Evolutionary conservation across 2,888 invertebrate genomes (phyloP).

Genomic region (Papilio gigon): DNA sequence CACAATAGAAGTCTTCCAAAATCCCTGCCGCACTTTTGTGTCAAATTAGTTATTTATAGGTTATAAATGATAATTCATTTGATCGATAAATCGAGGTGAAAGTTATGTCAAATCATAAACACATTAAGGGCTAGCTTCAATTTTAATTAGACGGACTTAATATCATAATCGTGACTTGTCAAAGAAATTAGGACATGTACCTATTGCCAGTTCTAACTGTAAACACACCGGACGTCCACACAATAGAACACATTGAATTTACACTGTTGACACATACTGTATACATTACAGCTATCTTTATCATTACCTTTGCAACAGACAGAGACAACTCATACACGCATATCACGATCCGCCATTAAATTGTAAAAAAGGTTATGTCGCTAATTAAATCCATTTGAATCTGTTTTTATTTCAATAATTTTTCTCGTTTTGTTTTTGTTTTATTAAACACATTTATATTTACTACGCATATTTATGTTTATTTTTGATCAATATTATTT

Average conservation of each 20-base stretch:
- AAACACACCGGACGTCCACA: slow-evolving; percentile 59
- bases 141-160: slow-evolving; percentile 18
- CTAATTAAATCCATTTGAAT: slow-evolving; percentile 32
- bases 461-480: not conserved
- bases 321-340: not conserved
- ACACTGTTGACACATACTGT: not conserved
- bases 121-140: not conserved
- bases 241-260: slow-evolving; percentile 48
- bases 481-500: not conserved
- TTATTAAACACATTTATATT: not conserved
- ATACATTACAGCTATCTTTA: not conserved
- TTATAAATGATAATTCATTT: too few relatives aligned
- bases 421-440: not conserved
- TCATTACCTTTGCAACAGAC: not conserved
- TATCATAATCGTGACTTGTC: slow-evolving; percentile 39
- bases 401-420: not conserved
- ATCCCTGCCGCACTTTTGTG: too few relatives aligned
- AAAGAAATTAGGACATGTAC: slow-evolving; percentile 37
- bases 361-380: slow-evolving; percentile 24
- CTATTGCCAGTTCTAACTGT: slow-evolving; percentile 40
- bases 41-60: too few relatives aligned
- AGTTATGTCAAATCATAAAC: too few relatives aligned
- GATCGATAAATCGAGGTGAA: too few relatives aligned
- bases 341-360: slow-evolving; percentile 35
- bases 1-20: too few relatives aligned